Conservation (phyloP, 2,113 vertebrate species). For the Anolis sagrei region DNA sequence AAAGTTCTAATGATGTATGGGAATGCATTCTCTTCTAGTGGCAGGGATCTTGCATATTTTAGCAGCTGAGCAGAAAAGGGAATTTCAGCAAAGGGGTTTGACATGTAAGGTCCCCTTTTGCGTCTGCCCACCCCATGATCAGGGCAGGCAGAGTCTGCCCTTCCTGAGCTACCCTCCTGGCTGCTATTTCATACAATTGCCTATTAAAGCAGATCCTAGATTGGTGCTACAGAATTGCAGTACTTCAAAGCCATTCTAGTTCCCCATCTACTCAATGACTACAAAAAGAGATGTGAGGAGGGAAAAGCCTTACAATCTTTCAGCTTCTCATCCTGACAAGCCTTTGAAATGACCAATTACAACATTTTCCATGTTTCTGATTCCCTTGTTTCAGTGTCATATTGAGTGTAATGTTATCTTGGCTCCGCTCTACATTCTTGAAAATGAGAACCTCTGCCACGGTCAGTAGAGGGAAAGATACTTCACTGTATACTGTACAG, state of each 20-base stretch:
- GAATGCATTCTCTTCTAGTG: too few relatives aligned
- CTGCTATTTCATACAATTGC: neutral
- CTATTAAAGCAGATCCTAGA: neutral
- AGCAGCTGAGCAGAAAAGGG: too few relatives aligned
- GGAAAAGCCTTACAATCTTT: neutral
- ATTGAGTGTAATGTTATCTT: neutral
- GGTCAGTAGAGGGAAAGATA: neutral
- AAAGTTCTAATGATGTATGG: too few relatives aligned
- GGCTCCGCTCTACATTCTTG: neutral
- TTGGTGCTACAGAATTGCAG: neutral
- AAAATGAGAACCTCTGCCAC: neutral
- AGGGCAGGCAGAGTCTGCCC: too few relatives aligned
- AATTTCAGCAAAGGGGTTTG: too few relatives aligned
- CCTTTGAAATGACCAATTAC: neutral
- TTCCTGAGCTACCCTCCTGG: neutral
- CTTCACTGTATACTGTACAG: neutral
- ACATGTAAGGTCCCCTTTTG: neutral
- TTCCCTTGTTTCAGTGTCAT: neutral
- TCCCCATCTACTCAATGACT: neutral
- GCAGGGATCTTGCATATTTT: too few relatives aligned
- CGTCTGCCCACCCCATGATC: neutral
- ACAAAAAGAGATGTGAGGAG: too few relatives aligned
- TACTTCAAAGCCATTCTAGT: neutral
- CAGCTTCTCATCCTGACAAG: neutral
- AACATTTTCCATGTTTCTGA: neutral